Percentiles rank a stretch among this genome's conserved stretches.
These are phyloP conservation scores for Montipora sp. DNA, from an alignment of 64 coral and sea anemone species.

Conservation along the genomic window DNA sequence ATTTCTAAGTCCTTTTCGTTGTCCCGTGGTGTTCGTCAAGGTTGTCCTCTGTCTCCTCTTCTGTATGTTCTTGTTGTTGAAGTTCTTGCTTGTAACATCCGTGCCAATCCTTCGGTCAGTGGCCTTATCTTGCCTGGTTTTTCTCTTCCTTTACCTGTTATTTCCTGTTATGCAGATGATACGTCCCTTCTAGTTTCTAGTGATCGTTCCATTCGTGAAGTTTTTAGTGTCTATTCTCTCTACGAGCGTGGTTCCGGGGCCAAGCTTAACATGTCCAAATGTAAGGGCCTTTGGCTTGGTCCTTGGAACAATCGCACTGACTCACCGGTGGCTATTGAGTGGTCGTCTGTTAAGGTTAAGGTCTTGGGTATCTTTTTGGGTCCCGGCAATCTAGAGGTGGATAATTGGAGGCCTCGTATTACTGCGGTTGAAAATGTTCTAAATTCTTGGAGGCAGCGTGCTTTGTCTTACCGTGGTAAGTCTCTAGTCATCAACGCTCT, in stretches of 20 bases:
- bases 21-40: no score
- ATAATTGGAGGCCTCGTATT: slow-evolving; percentile 19
- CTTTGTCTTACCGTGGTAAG: no score
- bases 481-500: no score
- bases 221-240: not conserved
- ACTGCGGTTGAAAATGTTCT: not conserved
- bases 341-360: no score
- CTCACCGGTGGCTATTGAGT: not conserved
- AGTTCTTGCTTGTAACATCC: no score
- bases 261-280: slow-evolving; percentile 1
- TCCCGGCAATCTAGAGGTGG: not conserved
- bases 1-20: no score
- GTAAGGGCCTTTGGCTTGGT: slow-evolving; percentile 20
- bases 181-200: not conserved
- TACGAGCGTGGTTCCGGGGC: not conserved
- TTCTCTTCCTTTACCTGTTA: not conserved
- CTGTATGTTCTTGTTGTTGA: no score
- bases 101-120: no score
- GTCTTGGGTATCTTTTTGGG: slow-evolving; percentile 48
- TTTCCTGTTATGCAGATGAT: slow-evolving; percentile 38
- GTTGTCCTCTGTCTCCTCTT: no score
- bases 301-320: not conserved
- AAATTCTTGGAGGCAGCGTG: not conserved
- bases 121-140: no score
- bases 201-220: not conserved